phyloP scores from a whole-genome alignment of 2,797 vertebrate genomes.

The Lophotriccus pileatus region DNA sequence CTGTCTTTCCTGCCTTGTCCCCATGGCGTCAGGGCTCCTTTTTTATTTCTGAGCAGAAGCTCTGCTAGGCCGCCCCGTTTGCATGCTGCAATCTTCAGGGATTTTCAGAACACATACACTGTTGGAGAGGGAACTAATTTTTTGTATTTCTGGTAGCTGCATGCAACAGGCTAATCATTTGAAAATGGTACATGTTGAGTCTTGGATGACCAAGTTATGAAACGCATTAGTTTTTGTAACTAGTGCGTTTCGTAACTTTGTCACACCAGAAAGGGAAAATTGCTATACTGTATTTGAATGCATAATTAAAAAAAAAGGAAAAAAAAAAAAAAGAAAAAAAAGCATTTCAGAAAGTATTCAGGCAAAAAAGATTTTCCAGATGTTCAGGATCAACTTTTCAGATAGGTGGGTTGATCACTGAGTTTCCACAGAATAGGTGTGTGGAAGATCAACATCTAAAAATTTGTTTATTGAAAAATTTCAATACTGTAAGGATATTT shows the following conservation, averaged over 20 bases:
- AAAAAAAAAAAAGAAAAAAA: neutral
- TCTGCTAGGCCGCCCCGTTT: rapidly evolving
- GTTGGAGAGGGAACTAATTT: neutral
- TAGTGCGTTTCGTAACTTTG: neutral
- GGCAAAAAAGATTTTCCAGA: neutral
- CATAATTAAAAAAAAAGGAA: neutral
- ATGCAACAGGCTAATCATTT: neutral
- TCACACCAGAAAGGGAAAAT: neutral
- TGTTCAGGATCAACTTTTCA: neutral
- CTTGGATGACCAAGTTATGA: neutral
- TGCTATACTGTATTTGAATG: neutral
- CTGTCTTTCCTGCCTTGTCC: neutral
- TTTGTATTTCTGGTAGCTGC: neutral
- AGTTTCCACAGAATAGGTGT: neutral
- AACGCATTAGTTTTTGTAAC: neutral
- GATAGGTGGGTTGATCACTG: neutral
- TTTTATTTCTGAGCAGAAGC: neutral
- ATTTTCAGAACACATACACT: neutral
- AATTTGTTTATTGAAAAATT: neutral
- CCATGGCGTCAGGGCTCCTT: neutral
- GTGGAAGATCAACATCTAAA: neutral
- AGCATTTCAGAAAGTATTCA: neutral
- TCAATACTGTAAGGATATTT: neutral
- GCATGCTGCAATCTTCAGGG: neutral
- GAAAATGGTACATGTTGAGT: neutral